phyloP scores from a whole-genome alignment of 2,888 invertebrate genomes.

The Melitaea athalia region DNA sequence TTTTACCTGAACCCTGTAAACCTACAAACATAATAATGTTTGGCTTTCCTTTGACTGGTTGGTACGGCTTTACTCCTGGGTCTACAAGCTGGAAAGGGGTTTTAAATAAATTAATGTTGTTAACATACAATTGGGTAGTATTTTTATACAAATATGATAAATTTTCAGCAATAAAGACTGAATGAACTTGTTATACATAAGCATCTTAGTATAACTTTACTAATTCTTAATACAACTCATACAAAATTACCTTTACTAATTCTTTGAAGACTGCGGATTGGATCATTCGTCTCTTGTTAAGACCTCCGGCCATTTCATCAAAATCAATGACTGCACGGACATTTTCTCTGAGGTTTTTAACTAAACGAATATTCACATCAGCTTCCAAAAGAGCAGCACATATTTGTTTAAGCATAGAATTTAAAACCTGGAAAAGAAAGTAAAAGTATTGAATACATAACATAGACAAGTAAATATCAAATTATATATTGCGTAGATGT shows the following conservation, averaged over 20 bases:
- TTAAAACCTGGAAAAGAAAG: conserved; percentile 88
- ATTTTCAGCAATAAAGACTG: no score
- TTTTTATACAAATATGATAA: no score
- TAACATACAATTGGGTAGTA: no score
- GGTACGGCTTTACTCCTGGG: conserved; percentile 98
- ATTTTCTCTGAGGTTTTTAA: conserved; percentile 98
- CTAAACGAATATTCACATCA: conserved; percentile 97
- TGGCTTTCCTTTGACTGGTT: conserved; percentile 95
- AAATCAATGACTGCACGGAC: conserved; percentile 98
- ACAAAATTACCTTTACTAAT: conserved; percentile 90
- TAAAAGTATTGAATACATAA: not conserved
- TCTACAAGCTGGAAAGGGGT: conserved; percentile 89
- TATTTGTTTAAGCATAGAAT: conserved; percentile 99
- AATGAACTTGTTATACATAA: no score
- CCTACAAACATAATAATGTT: conserved; percentile 99
- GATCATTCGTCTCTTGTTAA: conserved; percentile 99
- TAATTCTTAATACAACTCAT: not conserved
- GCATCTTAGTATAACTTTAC: no score
- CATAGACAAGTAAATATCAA: not conserved
- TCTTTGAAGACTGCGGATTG: conserved; percentile 99
- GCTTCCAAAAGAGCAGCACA: conserved; percentile 98
- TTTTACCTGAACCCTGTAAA: conserved; percentile 99
- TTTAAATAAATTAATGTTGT: not conserved
- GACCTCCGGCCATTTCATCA: conserved; percentile 99
- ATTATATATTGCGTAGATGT: conserved; percentile 35